These are phyloP conservation scores for Embiotoca jacksoni DNA, from an alignment of 2,113 vertebrate genomes.

Conservation along the genomic window DNA sequence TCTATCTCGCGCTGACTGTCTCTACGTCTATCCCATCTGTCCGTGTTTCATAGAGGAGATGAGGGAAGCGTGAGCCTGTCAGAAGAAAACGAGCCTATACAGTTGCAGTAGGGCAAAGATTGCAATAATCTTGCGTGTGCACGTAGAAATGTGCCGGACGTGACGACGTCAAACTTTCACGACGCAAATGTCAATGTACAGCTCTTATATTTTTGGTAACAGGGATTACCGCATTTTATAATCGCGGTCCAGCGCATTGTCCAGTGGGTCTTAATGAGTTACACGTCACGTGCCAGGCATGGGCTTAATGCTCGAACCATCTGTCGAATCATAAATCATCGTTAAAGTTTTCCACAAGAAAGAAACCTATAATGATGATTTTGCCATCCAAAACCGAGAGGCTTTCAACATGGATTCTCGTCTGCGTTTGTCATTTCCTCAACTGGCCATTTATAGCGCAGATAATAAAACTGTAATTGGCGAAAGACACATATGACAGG, in stretches of 20 bases:
- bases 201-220: not conserved
- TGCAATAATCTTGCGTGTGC: slow-evolving; percentile 40
- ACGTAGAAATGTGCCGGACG: slow-evolving; percentile 22
- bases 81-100: slow-evolving; percentile 33
- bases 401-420: slow-evolving; percentile 14
- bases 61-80: slow-evolving; percentile 51
- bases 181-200: slow-evolving; percentile 1
- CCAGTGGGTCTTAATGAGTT: not conserved
- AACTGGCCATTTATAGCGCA: slow-evolving; percentile 54
- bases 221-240: not conserved
- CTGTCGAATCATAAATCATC: slow-evolving; percentile 21
- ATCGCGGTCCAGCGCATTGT: not conserved
- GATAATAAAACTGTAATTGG: slow-evolving; percentile 54
- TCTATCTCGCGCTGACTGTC: slow-evolving; percentile 52
- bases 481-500: slow-evolving; percentile 22
- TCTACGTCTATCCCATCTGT: slow-evolving; percentile 73
- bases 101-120: slow-evolving; percentile 34
- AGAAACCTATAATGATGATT: slow-evolving; percentile 16
- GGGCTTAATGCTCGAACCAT: not conserved
- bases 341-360: slow-evolving; percentile 8
- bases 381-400: slow-evolving; percentile 8
- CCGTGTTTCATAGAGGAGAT: slow-evolving; percentile 61
- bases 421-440: slow-evolving; percentile 62
- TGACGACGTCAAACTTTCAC: slow-evolving; percentile 12
- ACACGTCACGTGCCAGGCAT: not conserved